Evolutionary conservation across 1,140 invertebrate genomes (phyloP), one percentile per base, ranked within the genome.

Genomic region (Heliothis virescens): DNA sequence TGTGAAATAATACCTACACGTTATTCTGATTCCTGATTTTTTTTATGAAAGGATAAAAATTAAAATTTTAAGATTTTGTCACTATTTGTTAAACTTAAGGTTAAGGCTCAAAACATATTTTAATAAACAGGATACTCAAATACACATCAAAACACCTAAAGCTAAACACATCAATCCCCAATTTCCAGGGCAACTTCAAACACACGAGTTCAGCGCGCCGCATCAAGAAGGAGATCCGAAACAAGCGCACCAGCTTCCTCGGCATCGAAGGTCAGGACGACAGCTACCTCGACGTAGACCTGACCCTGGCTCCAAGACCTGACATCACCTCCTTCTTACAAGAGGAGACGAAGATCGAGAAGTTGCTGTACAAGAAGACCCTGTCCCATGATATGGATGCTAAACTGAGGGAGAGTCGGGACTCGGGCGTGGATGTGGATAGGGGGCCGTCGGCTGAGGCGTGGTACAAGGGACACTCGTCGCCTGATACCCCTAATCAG

Each of bases 211-310:
- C 97, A 1, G 98, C 97, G 1, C 97, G 97, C 75, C 96, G 97
- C 74, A 98, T 98, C 72, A 98, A 98, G 86, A 98, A 98, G 88
- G 98, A 98, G 89, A 95, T 98, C 29, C 95, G 97, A 11, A 97
- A 97, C 85, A 97, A 98, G 85, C 96, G 98, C 10, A 98, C 97
- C 21, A 97, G 98, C 91, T 98, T 98, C 87, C 94, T 98, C 16
- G 98, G 98, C 48, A 96, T 98, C 82, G 97, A 98, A 86, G 97
- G 96, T 77, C 96, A 97, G 53, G 96, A 97, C 83, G 96, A 96
- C 76, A 96, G 92, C 83, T 96, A 96, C 86, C 91, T 97, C 29
- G 96, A 97, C 83, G 95, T 95, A 3, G 96, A 97, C 83, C 88
- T 97, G 10, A 96, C 95, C 2, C 89, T 98, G 15, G 96, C 96